Evolutionary conservation across 2,888 invertebrate genomes (phyloP).

Genomic region (Pachymerium ferrugineum): DNA sequence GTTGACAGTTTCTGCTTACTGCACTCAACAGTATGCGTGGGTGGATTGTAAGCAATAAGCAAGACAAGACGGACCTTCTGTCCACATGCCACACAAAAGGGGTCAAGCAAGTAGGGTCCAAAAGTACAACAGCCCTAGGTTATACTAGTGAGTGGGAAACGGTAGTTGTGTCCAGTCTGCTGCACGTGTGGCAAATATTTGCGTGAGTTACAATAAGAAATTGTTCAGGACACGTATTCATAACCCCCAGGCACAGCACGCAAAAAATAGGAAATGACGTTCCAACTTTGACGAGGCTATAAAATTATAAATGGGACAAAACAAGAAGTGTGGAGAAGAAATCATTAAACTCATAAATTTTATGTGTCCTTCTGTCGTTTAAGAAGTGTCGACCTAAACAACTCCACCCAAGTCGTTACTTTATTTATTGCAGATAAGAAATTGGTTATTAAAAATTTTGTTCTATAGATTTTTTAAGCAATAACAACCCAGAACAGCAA

Average conservation of each 20-base stretch:
- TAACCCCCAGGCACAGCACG: neutral
- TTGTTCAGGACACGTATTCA: neutral
- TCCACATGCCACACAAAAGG: neutral
- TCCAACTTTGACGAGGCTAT: too few relatives aligned
- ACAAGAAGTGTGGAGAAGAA: neutral
- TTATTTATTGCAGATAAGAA: neutral
- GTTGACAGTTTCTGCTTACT: neutral
- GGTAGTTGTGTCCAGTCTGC: neutral
- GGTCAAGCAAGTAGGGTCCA: neutral
- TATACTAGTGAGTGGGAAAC: neutral
- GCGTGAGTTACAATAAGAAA: neutral
- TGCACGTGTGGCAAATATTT: slow-evolving; percentile 1
- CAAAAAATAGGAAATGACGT: neutral
- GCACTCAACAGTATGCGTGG: neutral
- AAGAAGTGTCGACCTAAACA: neutral
- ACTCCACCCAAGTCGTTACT: neutral
- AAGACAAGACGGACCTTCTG: neutral
- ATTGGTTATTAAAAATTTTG: neutral
- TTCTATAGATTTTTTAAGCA: neutral
- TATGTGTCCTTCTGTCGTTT: too few relatives aligned
- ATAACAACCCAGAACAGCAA: neutral
- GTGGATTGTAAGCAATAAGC: neutral
- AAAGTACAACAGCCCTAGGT: neutral
- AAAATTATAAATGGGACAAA: neutral
- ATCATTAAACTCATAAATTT: neutral